Evolutionary conservation across 2,113 vertebrate genomes (phyloP).

Genomic region (Meleagris gallopavo): DNA sequence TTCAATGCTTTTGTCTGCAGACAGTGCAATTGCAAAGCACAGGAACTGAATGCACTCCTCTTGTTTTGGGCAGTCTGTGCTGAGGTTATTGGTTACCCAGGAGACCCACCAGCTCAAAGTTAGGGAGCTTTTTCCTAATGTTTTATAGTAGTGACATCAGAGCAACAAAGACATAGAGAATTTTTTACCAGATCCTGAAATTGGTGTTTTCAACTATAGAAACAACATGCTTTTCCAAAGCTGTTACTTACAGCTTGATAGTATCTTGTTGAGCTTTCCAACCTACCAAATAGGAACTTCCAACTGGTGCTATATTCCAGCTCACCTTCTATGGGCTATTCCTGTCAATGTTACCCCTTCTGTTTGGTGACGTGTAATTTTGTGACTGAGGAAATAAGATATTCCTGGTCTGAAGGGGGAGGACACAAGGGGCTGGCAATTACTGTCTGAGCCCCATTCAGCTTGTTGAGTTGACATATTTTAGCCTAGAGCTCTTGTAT

Average conservation of each 20-base stretch:
- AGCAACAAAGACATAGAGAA: not conserved
- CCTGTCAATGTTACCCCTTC: not conserved
- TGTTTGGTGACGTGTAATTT: not conserved
- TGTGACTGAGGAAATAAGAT: not conserved
- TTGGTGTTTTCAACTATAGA: not conserved
- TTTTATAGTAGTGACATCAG: not conserved
- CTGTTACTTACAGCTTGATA: not conserved
- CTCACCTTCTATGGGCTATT: rapidly evolving
- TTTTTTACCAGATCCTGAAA: not conserved
- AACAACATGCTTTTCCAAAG: not conserved
- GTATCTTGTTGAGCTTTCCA: not conserved
- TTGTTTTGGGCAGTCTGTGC: not conserved
- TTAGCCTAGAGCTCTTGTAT: not conserved
- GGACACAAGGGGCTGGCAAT: not conserved
- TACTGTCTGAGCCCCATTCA: not conserved
- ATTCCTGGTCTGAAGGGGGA: not conserved
- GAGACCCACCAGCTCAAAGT: not conserved
- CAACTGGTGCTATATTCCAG: not conserved
- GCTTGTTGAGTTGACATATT: not conserved
- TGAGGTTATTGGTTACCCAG: not conserved
- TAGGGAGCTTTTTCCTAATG: not conserved
- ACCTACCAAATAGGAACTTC: not conserved
- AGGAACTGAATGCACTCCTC: not conserved
- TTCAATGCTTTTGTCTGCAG: not conserved
- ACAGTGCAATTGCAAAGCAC: not conserved